phyloP scores from a whole-genome alignment of 2,113 vertebrate genomes.

The Rhinoptilus africanus region DNA sequence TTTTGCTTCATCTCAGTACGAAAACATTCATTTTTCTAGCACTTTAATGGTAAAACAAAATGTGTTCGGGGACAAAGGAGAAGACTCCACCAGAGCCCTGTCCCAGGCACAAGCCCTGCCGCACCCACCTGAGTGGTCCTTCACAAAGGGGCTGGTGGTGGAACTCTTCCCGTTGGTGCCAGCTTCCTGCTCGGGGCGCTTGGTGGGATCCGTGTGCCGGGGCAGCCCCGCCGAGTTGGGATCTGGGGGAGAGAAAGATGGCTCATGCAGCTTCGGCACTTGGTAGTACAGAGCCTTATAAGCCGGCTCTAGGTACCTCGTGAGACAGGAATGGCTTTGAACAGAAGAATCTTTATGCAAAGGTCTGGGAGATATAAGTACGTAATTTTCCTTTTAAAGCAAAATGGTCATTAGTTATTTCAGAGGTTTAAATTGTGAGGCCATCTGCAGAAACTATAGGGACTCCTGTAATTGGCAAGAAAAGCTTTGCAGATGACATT shows the following conservation, averaged over 20 bases:
- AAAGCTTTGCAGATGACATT: slow-evolving; percentile 83
- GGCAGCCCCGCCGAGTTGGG: slow-evolving; percentile 83
- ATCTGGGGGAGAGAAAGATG: slow-evolving; percentile 77
- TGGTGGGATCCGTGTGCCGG: slow-evolving; percentile 85
- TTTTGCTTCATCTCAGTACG: not conserved
- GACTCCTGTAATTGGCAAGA: slow-evolving; percentile 74
- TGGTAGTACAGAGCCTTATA: slow-evolving; percentile 1
- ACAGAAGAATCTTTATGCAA: slow-evolving; percentile 69
- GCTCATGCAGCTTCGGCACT: slow-evolving; percentile 45
- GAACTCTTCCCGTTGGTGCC: slow-evolving; percentile 84
- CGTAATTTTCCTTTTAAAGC: slow-evolving; percentile 66
- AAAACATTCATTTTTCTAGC: not conserved
- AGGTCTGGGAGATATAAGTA: slow-evolving; percentile 56
- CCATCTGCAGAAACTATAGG: slow-evolving; percentile 81
- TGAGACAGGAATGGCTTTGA: slow-evolving; percentile 61
- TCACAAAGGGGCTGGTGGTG: slow-evolving; percentile 82
- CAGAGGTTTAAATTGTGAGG: slow-evolving; percentile 71
- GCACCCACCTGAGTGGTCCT: slow-evolving; percentile 78
- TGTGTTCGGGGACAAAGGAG: not conserved
- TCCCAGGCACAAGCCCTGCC: not conserved
- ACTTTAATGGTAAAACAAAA: not conserved
- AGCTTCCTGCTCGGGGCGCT: slow-evolving; percentile 80
- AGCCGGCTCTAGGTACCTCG: slow-evolving; percentile 13
- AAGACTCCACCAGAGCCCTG: not conserved
- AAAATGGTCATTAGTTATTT: slow-evolving; percentile 71